phyloP scores from a whole-genome alignment of 2,888 invertebrate genomes.

The Lycaena phlaeas region DNA sequence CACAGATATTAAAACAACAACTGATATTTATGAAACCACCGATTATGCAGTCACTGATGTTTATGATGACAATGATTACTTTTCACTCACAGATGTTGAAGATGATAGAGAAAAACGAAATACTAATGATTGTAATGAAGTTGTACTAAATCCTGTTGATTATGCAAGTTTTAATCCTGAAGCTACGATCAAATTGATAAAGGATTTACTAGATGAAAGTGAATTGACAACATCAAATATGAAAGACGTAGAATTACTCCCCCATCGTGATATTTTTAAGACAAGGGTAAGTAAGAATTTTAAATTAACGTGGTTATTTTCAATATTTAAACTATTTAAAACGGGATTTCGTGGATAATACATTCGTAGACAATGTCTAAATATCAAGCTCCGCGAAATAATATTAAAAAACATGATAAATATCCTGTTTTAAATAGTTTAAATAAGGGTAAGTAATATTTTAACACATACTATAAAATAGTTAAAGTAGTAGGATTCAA shows the following conservation, averaged over 20 bases:
- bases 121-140: slow-evolving; percentile 29
- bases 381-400: too few relatives aligned
- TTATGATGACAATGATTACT: slow-evolving; percentile 16
- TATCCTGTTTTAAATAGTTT: too few relatives aligned
- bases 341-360: too few relatives aligned
- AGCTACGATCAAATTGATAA: slow-evolving; percentile 24
- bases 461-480: too few relatives aligned
- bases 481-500: too few relatives aligned
- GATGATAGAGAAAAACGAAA: slow-evolving; percentile 25
- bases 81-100: slow-evolving; percentile 19
- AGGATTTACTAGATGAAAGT: slow-evolving; percentile 38
- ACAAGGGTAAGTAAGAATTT: slow-evolving; percentile 14
- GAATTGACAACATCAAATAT: slow-evolving; percentile 32
- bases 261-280: neutral
- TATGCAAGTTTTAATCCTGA: slow-evolving; percentile 43
- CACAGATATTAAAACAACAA: slow-evolving; percentile 18
- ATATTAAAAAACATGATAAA: too few relatives aligned
- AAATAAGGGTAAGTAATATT: too few relatives aligned
- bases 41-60: neutral
- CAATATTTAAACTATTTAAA: too few relatives aligned
- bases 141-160: slow-evolving; percentile 30
- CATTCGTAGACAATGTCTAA: too few relatives aligned
- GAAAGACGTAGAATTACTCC: slow-evolving; percentile 36
- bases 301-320: too few relatives aligned
- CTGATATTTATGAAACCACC: slow-evolving; percentile 20